Evolutionary conservation across 2,113 vertebrate species (phyloP), one percentile per base, ranked within the genome.

Genomic region (Columba janthina): DNA sequence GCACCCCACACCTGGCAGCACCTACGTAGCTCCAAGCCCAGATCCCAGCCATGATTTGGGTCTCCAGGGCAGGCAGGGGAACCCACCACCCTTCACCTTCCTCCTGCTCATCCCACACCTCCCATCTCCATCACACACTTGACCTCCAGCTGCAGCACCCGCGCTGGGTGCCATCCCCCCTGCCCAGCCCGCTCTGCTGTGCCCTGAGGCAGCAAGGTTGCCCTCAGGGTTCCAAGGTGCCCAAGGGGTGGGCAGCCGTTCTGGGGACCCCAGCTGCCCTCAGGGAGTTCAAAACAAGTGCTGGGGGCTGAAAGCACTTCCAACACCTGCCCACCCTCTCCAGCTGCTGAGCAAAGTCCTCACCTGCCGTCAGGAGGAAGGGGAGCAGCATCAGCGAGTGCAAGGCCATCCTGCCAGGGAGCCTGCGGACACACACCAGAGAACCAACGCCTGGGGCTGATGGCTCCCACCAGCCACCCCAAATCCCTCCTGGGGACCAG

Each of bases 301-400:
- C 2, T 25, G 21, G 32, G 17, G 9, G 9, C 50, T 70, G 34
- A 62, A 81, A 89, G 38, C 29, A 34, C 9, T 48, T 86, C 65
- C 56, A 42, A 10, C 0, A 2, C 11, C n/a, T 71, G 0, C 9
- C 65, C 34, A 7, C 16, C 51, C 3, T 0, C 15, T 32, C 14
- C 72, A 62, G 32, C 25, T 1, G 2, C 20, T 0, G 7, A 88
- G 32, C 66, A 71, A 74, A 86, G 83, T 64, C 72, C 83, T 93
- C 24, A 97, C 96, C 96, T 84, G 90, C 18, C 7, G 42, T 28
- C 89, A 97, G 86, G 34, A 97, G 69, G 70, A 96, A 93, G 65
- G 73, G 65, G 14, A 96, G 51, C 83, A 97, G 65, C 73, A 71
- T 53, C 80, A 89, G 32, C 0, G 14, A 62, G 65, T 1, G 1